phyloP scores from a whole-genome alignment of 1,140 invertebrate genomes.

The Agrypnia vestita region DNA sequence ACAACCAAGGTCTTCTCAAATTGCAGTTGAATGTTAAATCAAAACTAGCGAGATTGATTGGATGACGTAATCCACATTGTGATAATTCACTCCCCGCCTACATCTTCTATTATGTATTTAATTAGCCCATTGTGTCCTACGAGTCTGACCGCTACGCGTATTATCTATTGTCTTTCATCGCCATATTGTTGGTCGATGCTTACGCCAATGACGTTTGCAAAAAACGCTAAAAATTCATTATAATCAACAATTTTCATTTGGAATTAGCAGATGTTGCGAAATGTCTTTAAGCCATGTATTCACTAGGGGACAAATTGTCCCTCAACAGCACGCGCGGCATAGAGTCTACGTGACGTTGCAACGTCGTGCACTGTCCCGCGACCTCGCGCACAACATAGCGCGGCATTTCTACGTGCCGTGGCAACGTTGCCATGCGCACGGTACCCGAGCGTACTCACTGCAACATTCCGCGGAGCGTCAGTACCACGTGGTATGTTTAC shows the following conservation, averaged over 20 bases:
- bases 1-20: constrained; percentile 20
- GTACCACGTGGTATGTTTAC: no score
- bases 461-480: no score
- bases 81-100: constrained; percentile 25
- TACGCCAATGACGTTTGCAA: constrained; percentile 26
- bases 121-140: constrained; percentile 35
- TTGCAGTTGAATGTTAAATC: neutral
- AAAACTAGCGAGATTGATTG: constrained; percentile 1
- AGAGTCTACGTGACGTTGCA: no score
- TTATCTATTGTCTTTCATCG: constrained; percentile 10
- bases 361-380: no score
- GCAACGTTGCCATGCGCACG: no score
- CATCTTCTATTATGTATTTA: constrained; percentile 25
- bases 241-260: constrained; percentile 9
- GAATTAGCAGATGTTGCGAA: constrained; percentile 28
- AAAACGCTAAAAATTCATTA: constrained; percentile 8
- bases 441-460: no score
- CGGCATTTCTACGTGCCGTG: no score
- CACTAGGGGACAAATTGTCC: no score
- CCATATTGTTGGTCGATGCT: neutral
- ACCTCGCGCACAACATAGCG: no score
- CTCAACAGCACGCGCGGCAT: no score
- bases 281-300: no score
- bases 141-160: constrained; percentile 12
- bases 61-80: constrained; percentile 14